These are phyloP conservation scores for Podilymbus podiceps DNA, from an alignment of 2,113 vertebrate species.

Conservation along the genomic window DNA sequence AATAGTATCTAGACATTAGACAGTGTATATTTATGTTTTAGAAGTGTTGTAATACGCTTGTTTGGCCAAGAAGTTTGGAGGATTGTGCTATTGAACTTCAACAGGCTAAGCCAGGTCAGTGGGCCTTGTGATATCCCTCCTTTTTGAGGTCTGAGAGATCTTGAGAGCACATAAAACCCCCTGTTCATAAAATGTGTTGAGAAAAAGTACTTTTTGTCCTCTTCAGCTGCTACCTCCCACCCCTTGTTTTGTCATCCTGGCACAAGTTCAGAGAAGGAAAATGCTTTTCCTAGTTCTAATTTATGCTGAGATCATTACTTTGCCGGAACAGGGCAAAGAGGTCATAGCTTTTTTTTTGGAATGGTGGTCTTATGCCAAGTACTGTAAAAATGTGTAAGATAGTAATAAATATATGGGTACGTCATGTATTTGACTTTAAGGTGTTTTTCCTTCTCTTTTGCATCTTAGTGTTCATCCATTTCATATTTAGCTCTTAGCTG, in stretches of 20 bases:
- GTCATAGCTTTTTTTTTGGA: background rate
- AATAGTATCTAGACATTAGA: background rate
- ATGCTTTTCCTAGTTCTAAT: background rate
- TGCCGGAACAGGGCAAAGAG: background rate
- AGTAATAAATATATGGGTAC: background rate
- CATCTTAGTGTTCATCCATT: background rate
- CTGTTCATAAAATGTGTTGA: background rate
- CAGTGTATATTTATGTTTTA: background rate
- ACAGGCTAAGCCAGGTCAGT: background rate
- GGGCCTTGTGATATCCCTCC: background rate
- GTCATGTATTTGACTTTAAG: background rate
- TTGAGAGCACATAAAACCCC: background rate
- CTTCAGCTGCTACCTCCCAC: no score
- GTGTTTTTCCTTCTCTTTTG: background rate
- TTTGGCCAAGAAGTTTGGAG: background rate
- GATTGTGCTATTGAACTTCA: background rate
- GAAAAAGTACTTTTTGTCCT: background rate
- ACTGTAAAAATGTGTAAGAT: background rate
- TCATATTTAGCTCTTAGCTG: background rate
- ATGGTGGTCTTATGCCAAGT: background rate
- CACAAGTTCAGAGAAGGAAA: background rate
- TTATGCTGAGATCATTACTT: background rate
- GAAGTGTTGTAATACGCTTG: background rate
- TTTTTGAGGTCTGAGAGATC: background rate
- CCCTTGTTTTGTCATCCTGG: background rate